Base-by-base conservation (phyloP, 2,797 vertebrate genomes). In the Oreochromis grahami region DNA sequence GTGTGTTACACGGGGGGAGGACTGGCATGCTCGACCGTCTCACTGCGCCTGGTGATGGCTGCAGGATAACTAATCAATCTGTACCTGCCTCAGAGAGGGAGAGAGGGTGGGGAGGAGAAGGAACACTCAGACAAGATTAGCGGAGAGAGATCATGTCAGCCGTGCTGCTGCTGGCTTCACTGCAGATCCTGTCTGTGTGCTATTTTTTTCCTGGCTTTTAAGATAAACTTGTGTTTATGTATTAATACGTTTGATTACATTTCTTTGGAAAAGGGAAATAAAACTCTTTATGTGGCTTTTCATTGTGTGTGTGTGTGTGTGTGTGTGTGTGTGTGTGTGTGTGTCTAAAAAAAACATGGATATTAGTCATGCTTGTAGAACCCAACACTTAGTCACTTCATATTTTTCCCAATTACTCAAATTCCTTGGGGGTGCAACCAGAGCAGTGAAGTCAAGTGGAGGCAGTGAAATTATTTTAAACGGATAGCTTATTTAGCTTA, bases 51-150 rank as follows among this genome's bases (percentile, higher is more conserved):
- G 7, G 82, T 36, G 90, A 93, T 90, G 84, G 85, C 89, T 90
- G 87, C 82, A 87, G 94, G 94, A 93, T 90, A 94, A 91, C 90
- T 94, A 94, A 94, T 95, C 95, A 93, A 93, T 95, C 92, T 74
- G 86, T 86, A 84, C 84, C 92, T 91, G 88, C 86, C 84, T 90
- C 7, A 3, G 43, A 86, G 77, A 84, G 82, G 84, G 82, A 56
- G 85, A 56, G 65, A 53, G 53, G 29, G 79, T 34, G 1, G 19
- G 58, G 19, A 63, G 32, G 58, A 63, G 55, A 60, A 34, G 48
- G 53, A 84, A 77, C 56, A 80, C 85, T 88, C 81, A 92, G 90
- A 79, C 85, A 51, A 79, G 87, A 91, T 91, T 92, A 91, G 88
- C 70, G 83, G 85, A 87, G 83, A 85, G 76, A 79, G 82, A 86